These are phyloP conservation scores for Pseudomyrmex gracilis DNA, from an alignment of 1,140 invertebrate species.

Conservation along the genomic window DNA sequence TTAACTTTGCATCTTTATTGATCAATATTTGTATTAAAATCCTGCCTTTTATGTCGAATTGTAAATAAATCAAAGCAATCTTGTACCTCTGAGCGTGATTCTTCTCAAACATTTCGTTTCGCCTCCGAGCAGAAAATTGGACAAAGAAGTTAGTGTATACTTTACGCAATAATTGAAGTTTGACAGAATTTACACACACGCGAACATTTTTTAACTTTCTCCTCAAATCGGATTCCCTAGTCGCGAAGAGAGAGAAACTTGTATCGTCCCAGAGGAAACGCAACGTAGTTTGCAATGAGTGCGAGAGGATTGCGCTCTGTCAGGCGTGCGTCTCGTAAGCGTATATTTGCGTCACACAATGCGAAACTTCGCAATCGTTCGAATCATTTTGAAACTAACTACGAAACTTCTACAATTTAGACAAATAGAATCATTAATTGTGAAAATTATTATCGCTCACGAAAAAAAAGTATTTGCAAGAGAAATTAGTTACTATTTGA, in stretches of 20 bases:
- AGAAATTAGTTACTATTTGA: no score
- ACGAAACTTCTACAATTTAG: not conserved
- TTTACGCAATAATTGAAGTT: no score
- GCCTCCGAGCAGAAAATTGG: not conserved
- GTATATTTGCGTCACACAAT: not conserved
- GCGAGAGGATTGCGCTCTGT: not conserved
- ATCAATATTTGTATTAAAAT: no score
- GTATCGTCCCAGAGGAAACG: not conserved
- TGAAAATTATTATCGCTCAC: slow-evolving; percentile 4
- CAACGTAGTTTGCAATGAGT: not conserved
- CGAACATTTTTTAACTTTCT: not conserved
- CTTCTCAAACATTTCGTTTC: not conserved
- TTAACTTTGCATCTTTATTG: not conserved
- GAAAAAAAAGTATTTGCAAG: not conserved
- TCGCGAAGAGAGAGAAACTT: not conserved
- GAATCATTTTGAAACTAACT: not conserved
- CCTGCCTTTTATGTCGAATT: not conserved
- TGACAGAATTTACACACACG: no score
- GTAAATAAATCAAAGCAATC: slow-evolving; percentile 23
- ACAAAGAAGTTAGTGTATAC: no score
- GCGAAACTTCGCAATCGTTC: slow-evolving; percentile 20
- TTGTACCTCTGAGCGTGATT: slow-evolving; percentile 8
- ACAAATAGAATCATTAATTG: not conserved
- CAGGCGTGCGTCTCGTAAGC: not conserved
- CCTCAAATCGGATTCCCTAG: no score